Evolutionary conservation across 2,797 vertebrate species (phyloP).

Genomic region (Peromyscus attwateri): DNA sequence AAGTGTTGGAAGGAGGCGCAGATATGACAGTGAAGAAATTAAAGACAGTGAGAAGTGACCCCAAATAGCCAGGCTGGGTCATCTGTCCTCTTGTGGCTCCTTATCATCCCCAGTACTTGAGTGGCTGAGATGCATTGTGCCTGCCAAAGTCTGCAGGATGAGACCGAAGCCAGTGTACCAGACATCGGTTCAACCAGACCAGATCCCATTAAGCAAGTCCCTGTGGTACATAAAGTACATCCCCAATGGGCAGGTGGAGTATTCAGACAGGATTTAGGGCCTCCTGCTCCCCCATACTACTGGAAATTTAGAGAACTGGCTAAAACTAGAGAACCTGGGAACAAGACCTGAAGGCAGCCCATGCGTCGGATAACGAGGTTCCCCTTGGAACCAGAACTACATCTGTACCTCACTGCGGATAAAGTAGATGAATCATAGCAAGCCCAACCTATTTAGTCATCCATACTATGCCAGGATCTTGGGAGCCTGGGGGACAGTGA

Average conservation of each 20-base stretch:
- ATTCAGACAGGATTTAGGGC: neutral
- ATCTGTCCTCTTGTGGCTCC: neutral
- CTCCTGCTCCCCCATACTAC: too few relatives aligned
- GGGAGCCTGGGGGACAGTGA: neutral
- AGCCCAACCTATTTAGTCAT: neutral
- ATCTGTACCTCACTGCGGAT: neutral
- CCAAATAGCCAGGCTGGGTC: neutral
- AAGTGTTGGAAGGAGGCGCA: neutral
- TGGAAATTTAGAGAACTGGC: neutral
- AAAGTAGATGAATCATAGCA: neutral
- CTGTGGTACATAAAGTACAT: neutral
- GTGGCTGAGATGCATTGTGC: accelerated
- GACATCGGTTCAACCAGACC: neutral
- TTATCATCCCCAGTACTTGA: neutral
- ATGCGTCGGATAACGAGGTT: accelerated
- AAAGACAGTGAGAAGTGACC: neutral
- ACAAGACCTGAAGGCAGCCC: neutral
- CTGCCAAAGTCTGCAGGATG: neutral
- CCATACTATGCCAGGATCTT: neutral
- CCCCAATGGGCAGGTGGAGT: accelerated
- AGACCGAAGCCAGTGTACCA: neutral
- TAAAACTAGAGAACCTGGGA: neutral
- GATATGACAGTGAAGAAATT: neutral
- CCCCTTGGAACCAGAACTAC: neutral
- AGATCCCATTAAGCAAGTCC: neutral